These are phyloP conservation scores for Pseudopipra pipra DNA, from an alignment of 2,113 vertebrate species.

Conservation along the genomic window DNA sequence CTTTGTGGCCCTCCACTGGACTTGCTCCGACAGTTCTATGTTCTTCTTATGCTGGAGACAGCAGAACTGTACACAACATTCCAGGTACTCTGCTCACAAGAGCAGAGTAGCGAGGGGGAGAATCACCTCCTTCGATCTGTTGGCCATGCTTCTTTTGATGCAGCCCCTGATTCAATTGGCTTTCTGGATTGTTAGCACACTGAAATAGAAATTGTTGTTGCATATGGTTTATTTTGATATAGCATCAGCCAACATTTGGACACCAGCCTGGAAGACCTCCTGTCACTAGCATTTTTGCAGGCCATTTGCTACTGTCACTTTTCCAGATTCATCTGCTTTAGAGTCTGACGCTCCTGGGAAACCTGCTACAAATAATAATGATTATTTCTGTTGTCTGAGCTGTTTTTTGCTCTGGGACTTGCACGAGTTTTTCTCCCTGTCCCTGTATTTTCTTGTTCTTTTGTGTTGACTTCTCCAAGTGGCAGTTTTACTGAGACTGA, in stretches of 20 bases:
- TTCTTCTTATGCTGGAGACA: neutral
- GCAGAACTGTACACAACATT: neutral
- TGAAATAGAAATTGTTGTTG: neutral
- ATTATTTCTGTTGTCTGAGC: neutral
- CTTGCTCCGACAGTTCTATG: neutral
- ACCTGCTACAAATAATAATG: neutral
- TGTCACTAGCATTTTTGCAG: neutral
- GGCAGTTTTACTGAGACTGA: neutral
- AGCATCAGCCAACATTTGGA: neutral
- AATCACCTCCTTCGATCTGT: neutral
- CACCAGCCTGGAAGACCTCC: neutral
- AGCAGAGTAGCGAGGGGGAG: neutral
- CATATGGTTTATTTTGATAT: neutral
- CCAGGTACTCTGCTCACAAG: neutral
- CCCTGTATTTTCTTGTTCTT: neutral
- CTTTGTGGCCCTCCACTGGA: neutral
- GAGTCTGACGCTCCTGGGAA: neutral
- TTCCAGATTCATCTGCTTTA: neutral
- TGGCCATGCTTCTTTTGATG: neutral
- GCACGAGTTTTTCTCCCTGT: neutral
- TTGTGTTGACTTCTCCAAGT: neutral
- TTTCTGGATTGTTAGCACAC: neutral
- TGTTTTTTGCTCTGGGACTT: neutral
- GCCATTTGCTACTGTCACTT: slow-evolving; percentile 11
- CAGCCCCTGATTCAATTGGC: neutral